Base-by-base conservation (phyloP, 2,797 vertebrate species). In the Coranthus polyacanthus region DNA sequence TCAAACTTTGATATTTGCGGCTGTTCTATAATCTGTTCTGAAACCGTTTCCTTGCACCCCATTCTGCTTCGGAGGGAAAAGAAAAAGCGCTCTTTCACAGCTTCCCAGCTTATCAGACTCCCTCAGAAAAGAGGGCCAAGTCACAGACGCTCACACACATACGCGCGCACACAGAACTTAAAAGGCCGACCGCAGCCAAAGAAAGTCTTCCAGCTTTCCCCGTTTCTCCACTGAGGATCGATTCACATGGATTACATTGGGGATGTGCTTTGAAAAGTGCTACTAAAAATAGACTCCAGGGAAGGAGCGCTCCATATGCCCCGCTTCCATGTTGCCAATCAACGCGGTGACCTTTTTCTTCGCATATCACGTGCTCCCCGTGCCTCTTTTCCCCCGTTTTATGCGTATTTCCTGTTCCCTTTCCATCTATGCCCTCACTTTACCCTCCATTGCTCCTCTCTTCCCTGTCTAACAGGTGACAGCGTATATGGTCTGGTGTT, bases 261-360 rank as follows among this genome's bases (percentile, higher is more conserved):
- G 32, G 56, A 38, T 55, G 22, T 58, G 66, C 54, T 72, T 73
- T 63, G 63, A 78, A 69, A 75, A 50, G 22, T 13, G 57, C 57
- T 53, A 72, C 81, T 82, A 84, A 78, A 84, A 81, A 84, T 84
- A 89, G 66, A 57, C 56, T 54, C 34, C 8, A 10, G 43, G 9
- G 44, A 75, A 47, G 20, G 42, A 52, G 71, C 72, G 22, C 37
- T 38, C 51, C 41, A 6, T 61, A 39, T 59, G 46, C 62, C 51
- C 15, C 36, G 41, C n/a, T 67, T 81, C 67, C 52, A 47, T 51
- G 39, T 47, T 38, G 53, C 58, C 53, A 69, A 39, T 81, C 42
- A 65, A 58, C 43, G 21, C 66, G 68, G 9, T 78, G 73, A 82
- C 73, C 77, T 78, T 82, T 84, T 46, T 74, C 24, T 41, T 21